Evolutionary conservation across 92 coral and sea anemone genomes (phyloP), one percentile per base, ranked within the genome.

Genomic region (Bergia sp.): DNA sequence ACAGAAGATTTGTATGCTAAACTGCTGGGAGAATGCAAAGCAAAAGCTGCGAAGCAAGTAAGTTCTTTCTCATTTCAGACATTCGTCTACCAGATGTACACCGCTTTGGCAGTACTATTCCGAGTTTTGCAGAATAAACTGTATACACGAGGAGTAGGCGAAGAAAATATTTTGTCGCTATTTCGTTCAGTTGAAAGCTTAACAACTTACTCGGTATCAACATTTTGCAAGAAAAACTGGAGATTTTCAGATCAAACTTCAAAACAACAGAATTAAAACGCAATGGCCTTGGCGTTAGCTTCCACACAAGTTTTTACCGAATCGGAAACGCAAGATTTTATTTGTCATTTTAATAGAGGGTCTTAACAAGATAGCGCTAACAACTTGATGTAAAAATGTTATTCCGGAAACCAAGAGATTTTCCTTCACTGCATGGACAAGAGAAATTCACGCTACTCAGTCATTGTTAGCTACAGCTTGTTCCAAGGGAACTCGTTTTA

Each of bases 11-110:
- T 36, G 40, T 84, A 84, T 37, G 15, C 39, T 44, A 71, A 29
- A n/a, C 39, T 69, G n/a, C 64, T 84, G 36, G 77, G 79, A 8
- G 87, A 84, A 45, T 84, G 87, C 79, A 84, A 84, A 29, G 87
- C 87, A 1, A 84, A 23, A 4, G 87, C 87, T 29, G 87, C 87
- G 0, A 84, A 84, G 36, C 87, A 84, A 39, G 87, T 84, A 38
- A 18, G 75, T 42, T 41, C 10, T 20, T 38, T 41, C 53, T 8
- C 9, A 23, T 18, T 76, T 41, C 29, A 29, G 29, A 29, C 29
- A 29, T 29, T 29, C 29, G 9, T 76, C 41, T 76, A 36, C 49
- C 40, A 50, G 58, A 45, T 47, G 8, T 6, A 43, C 55, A 41
- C 29, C 29, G 29, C 53, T 21, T 40, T 40, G 36, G 37, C 69